A percentile compares a stretch with the other conserved stretches of the same genome.
Conservation (phyloP, 2,113 vertebrate genomes). For the Trematomus loennbergii region DNA sequence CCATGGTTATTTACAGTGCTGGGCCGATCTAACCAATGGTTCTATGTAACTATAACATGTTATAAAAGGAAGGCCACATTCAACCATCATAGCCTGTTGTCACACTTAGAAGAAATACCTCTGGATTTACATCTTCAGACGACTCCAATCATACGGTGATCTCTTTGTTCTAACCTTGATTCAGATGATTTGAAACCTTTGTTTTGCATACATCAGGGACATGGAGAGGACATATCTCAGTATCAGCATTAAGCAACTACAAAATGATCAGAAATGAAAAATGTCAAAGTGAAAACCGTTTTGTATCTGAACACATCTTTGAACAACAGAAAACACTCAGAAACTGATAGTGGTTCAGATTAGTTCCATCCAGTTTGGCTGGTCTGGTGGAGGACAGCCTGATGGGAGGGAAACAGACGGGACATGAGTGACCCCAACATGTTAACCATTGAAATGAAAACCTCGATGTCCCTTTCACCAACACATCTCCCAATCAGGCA, state of each 20-base stretch:
- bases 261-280: no score
- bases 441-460: not conserved
- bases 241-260: not conserved
- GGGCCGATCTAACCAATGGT: not conserved
- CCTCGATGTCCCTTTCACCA: not conserved
- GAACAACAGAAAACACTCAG: not conserved
- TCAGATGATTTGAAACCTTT: no score
- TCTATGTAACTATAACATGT: not conserved
- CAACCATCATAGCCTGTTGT: not conserved
- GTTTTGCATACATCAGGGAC: not conserved
- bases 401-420: not conserved
- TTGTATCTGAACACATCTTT: no score
- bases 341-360: slow-evolving; percentile 8
- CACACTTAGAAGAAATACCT: not conserved
- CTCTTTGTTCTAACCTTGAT: not conserved
- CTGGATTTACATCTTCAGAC: not conserved
- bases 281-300: no score
- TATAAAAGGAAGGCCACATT: not conserved
- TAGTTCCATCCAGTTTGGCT: not conserved
- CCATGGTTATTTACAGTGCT: not conserved
- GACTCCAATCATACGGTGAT: not conserved
- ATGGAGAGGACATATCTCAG: not conserved
- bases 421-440: not conserved
- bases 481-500: not conserved
- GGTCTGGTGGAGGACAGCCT: not conserved